Base-by-base conservation (phyloP, 2,113 vertebrate genomes). In the Myrmecophaga tridactyla region DNA sequence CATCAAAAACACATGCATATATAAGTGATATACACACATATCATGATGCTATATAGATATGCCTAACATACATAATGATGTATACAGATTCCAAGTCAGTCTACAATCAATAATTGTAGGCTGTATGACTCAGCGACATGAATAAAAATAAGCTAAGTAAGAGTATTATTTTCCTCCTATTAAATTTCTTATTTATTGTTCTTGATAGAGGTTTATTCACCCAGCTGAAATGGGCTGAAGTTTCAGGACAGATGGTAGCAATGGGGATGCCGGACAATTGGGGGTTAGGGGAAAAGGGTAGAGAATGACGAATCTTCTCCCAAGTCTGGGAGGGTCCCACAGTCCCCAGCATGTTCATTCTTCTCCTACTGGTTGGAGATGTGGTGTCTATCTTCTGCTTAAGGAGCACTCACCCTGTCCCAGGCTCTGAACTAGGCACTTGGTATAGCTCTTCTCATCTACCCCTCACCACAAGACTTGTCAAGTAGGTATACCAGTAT, bases 181-280 rank as follows among this genome's bases (percentile, higher is more conserved):
- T 85, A 31, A 34, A 31, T 77, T 72, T 95, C 31, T 77, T 86
- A 31, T 77, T 72, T 95, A 25, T 77, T 86, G 62, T 67, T 90
- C 8, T 70, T 72, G 23, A 29, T 81, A 39, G 43, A 76, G 39
- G n/a, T 86, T 80, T 81, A 20, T 58, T 94, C 72, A 13, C 4
- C 4, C 15, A 76, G 53, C 25, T 81, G 15, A 90, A 72, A 12
- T 58, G 23, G 36, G 13, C 48, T 80, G 39, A 75, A 92, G 39
- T 90, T 92, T 48, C 60, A 72, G n/a, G 21, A 23, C 41, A 73
- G 43, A 39, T 29, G 31, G 11, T 73, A 75, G n/a, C 2, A 25
- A 41, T 18, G 27, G n/a, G 41, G 34, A 20, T 15, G 58, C 56
- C 9, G 53, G 27, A 5, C n/a, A 51, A 8, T n/a, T 86, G 39